Conservation (phyloP, 2,797 vertebrate genomes). For the Cuculus canorus region DNA sequence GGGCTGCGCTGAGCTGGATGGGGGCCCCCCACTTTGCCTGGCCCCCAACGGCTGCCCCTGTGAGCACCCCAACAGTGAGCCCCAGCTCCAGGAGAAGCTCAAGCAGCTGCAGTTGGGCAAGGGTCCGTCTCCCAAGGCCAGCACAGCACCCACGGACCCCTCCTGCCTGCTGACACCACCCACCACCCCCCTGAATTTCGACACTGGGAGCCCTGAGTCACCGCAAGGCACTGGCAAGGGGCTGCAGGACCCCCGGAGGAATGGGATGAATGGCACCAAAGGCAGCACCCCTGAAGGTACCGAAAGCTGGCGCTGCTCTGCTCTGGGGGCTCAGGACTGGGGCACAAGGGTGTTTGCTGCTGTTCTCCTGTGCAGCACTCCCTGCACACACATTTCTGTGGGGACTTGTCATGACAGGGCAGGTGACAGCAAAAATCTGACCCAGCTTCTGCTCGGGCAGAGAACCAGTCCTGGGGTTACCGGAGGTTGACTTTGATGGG, state of each 20-base stretch:
- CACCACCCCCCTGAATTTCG: slow-evolving; percentile 86
- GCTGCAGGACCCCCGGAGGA: slow-evolving; percentile 74
- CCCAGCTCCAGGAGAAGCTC: slow-evolving; percentile 65
- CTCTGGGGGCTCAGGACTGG: not conserved
- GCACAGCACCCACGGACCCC: slow-evolving; percentile 68
- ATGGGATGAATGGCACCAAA: slow-evolving; percentile 72
- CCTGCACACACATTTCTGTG: accelerated
- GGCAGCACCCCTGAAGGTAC: slow-evolving; percentile 84
- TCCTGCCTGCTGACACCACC: slow-evolving; percentile 91
- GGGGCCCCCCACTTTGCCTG: not conserved
- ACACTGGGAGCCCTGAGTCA: slow-evolving; percentile 47
- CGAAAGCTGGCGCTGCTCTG: not conserved
- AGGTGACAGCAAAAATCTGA: not conserved
- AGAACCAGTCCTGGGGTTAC: not conserved
- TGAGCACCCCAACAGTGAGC: slow-evolving; percentile 6
- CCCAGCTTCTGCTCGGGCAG: not conserved
- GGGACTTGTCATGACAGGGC: not conserved
- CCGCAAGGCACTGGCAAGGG: slow-evolving; percentile 61
- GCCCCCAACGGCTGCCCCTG: not conserved
- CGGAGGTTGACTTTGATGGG: accelerated
- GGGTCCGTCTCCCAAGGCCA: slow-evolving; percentile 67
- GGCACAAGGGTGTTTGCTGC: not conserved
- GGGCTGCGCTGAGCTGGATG: not conserved
- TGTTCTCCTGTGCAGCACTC: accelerated
- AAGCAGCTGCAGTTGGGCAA: slow-evolving; percentile 72